Conservation (phyloP, 2,113 vertebrate species). For the Oxyura jamaicensis region DNA sequence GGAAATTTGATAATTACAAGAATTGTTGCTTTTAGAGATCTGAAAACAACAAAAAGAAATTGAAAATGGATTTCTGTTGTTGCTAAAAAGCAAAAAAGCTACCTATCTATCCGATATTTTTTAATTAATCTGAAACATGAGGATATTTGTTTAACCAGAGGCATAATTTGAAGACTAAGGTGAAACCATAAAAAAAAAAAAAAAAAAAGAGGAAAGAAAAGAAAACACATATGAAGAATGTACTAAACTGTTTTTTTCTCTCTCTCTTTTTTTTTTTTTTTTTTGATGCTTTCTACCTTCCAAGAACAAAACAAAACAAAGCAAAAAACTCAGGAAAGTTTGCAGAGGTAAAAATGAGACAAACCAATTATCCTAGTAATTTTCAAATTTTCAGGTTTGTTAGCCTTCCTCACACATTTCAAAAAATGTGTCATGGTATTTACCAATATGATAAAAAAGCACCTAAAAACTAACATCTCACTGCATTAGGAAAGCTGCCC, state of each 20-base stretch:
- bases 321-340: neutral
- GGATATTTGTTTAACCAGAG: neutral
- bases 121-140: neutral
- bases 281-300: neutral
- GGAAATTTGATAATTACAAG: conserved; percentile 76
- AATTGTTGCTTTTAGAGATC: conserved; percentile 74
- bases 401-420: conserved; percentile 5
- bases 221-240: neutral
- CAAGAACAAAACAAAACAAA: neutral
- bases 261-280: neutral
- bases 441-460: conserved; percentile 41
- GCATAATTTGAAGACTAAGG: neutral
- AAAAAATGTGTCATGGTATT: neutral
- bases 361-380: conserved; percentile 31
- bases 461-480: conserved; percentile 36
- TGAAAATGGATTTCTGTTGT: neutral
- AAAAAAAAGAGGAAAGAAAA: no score
- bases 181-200: neutral
- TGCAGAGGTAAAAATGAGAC: neutral
- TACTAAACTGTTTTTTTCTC: neutral
- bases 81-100: neutral
- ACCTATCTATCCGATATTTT: neutral
- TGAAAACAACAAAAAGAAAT: conserved; percentile 53
- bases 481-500: conserved; percentile 55
- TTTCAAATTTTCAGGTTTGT: conserved; percentile 12